These are phyloP conservation scores for Cheilosia scutellata DNA, from an alignment of 2,888 invertebrate genomes.

Conservation along the genomic window DNA sequence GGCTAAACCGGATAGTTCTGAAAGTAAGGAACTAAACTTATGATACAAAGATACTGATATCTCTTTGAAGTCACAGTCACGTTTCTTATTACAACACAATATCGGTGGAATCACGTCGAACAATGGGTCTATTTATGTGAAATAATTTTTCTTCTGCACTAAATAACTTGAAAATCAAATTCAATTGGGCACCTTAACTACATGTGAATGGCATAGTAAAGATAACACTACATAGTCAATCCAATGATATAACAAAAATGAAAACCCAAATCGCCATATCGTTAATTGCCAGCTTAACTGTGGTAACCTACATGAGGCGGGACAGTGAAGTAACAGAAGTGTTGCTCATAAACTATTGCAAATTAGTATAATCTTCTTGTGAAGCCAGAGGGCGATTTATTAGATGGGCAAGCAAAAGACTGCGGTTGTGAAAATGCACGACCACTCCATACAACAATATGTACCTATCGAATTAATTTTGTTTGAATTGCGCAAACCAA, in stretches of 20 bases:
- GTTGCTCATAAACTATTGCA: slow-evolving; percentile 2
- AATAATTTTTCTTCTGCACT: too few relatives aligned
- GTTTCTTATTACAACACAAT: too few relatives aligned
- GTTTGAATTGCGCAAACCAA: too few relatives aligned
- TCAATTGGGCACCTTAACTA: neutral
- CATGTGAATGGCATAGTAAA: neutral
- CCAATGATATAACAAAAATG: neutral
- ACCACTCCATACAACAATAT: too few relatives aligned
- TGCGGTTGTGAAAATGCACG: too few relatives aligned
- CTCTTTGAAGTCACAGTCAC: too few relatives aligned
- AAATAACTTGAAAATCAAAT: neutral
- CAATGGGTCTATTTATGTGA: too few relatives aligned
- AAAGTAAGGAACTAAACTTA: too few relatives aligned
- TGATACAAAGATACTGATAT: too few relatives aligned
- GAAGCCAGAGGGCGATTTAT: neutral
- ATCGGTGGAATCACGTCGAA: too few relatives aligned
- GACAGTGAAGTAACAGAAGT: neutral
- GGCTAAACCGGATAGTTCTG: too few relatives aligned
- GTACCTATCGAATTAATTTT: too few relatives aligned
- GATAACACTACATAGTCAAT: neutral
- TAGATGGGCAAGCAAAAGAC: neutral
- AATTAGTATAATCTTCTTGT: slow-evolving; percentile 3
- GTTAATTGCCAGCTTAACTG: neutral
- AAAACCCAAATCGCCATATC: neutral
- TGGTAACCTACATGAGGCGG: neutral